A percentile compares a stretch with the other conserved stretches of the same genome.
phyloP scores from a whole-genome alignment of 1,140 invertebrate species.

The Adoxophyes honmai region DNA sequence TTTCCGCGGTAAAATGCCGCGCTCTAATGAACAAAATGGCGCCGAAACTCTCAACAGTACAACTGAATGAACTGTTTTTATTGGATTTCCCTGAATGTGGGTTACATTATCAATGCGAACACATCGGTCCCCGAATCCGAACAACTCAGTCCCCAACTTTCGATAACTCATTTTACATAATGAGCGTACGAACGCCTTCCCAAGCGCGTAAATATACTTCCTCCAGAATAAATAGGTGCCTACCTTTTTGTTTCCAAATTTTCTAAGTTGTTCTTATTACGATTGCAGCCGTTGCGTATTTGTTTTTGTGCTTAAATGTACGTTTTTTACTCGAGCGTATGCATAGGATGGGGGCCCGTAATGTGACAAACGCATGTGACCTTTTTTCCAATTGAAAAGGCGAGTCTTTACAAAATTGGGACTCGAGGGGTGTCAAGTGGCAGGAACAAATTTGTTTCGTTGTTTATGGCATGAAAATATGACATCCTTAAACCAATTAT shows the following conservation, averaged over 20 bases:
- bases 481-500: too few relatives aligned
- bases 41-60: too few relatives aligned
- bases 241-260: background rate
- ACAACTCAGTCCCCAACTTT: background rate
- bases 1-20: too few relatives aligned
- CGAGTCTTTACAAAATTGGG: too few relatives aligned
- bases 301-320: background rate
- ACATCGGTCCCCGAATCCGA: background rate
- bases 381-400: too few relatives aligned
- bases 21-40: too few relatives aligned
- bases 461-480: too few relatives aligned
- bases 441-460: too few relatives aligned
- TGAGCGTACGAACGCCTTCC: background rate
- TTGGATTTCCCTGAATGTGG: background rate
- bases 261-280: conserved; percentile 1
- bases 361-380: too few relatives aligned
- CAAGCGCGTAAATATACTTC: background rate
- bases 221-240: background rate
- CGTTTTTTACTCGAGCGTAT: too few relatives aligned
- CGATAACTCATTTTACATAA: conserved; percentile 12
- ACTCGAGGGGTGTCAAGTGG: too few relatives aligned
- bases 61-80: background rate
- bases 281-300: background rate
- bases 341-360: too few relatives aligned
- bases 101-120: background rate